Conservation (phyloP, 2,797 vertebrate genomes). For the Muraenolepis orangiensis region DNA sequence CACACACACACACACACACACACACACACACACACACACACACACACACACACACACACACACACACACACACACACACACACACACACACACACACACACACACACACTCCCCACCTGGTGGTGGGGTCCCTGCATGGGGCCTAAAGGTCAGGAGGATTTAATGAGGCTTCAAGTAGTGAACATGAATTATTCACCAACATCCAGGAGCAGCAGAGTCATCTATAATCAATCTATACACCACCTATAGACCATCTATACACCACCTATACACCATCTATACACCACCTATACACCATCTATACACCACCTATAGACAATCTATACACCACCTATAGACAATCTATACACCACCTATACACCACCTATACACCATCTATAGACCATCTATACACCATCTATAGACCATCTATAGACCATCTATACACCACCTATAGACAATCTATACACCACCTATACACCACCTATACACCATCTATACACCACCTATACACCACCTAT, state of each 20-base stretch:
- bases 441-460: no score
- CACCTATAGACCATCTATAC: neutral
- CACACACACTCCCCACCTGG: neutral
- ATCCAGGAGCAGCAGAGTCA: neutral
- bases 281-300: neutral
- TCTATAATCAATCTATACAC: neutral
- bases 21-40: slow-evolving; percentile 4
- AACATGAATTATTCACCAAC: neutral
- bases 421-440: neutral
- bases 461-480: no score
- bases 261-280: neutral
- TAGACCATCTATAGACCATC: neutral
- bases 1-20: neutral
- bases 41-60: neutral
- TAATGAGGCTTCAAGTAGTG: neutral
- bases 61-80: slow-evolving; percentile 1
- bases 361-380: neutral
- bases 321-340: neutral
- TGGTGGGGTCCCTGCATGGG: no score
- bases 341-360: neutral
- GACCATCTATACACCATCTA: neutral
- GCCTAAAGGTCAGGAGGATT: neutral
- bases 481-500: no score
- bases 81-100: neutral
- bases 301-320: neutral